Evolutionary conservation across 2,888 invertebrate species (phyloP).

Genomic region (Parthenolecanium corni): DNA sequence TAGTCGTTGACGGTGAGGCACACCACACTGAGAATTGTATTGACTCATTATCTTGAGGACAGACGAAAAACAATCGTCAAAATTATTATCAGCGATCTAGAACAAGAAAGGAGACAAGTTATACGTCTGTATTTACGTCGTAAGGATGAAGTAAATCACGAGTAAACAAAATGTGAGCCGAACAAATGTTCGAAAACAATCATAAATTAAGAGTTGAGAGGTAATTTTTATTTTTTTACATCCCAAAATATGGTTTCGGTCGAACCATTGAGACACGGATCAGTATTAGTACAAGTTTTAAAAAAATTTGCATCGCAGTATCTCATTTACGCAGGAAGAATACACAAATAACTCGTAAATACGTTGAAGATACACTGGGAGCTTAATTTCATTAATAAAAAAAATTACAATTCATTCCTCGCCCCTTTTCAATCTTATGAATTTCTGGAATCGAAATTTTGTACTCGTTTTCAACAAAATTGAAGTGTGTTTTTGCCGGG

Average conservation of each 20-base stretch:
- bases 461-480: no score
- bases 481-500: no score
- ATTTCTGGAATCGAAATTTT: no score
- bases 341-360: no score
- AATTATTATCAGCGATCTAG: slow-evolving; percentile 56
- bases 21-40: slow-evolving; percentile 59
- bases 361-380: no score
- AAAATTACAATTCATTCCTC: no score
- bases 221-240: not conserved
- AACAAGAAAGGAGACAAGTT: slow-evolving; percentile 15
- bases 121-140: not conserved
- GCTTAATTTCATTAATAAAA: no score
- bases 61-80: slow-evolving; percentile 49
- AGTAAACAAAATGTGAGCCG: not conserved
- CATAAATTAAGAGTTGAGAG: not conserved
- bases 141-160: no score
- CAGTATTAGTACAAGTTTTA: not conserved
- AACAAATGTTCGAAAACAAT: not conserved
- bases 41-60: slow-evolving; percentile 54
- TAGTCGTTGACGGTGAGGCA: slow-evolving; percentile 57
- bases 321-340: no score
- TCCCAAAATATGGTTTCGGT: not conserved
- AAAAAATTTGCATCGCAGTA: no score
- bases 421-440: no score
- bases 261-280: not conserved